These are phyloP conservation scores for Numenius arquata DNA, from an alignment of 2,113 vertebrate species.

Conservation along the genomic window DNA sequence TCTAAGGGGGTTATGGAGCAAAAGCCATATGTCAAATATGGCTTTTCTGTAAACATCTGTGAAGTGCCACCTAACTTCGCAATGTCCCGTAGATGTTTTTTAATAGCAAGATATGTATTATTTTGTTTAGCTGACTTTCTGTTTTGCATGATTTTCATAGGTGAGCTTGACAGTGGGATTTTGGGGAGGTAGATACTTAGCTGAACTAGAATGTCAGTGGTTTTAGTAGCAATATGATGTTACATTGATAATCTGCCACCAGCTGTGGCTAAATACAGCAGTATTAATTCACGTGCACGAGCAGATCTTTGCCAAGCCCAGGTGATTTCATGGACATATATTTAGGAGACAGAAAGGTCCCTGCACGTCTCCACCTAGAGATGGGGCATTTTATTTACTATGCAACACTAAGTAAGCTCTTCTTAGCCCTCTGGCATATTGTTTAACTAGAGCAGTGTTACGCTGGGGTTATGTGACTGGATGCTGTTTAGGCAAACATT, in stretches of 20 bases:
- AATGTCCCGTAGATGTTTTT: neutral
- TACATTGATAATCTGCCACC: neutral
- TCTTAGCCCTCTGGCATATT: conserved; percentile 21
- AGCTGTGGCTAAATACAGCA: neutral
- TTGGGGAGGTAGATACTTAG: neutral
- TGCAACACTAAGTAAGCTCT: neutral
- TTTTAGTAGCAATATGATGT: neutral
- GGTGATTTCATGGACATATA: neutral
- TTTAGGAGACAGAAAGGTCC: neutral
- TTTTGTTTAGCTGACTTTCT: neutral
- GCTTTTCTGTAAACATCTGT: neutral
- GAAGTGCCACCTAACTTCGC: neutral
- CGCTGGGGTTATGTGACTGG: conserved; percentile 42
- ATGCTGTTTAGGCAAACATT: conserved; percentile 67
- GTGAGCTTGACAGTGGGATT: neutral
- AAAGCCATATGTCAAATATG: neutral
- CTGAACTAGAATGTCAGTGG: neutral
- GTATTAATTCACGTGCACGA: neutral
- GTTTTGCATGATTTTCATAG: neutral
- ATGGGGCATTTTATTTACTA: neutral
- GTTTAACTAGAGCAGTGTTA: conserved; percentile 53
- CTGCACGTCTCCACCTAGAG: neutral
- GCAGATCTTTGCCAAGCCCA: neutral
- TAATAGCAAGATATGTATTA: neutral
- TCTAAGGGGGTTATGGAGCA: neutral